phyloP scores from a whole-genome alignment of 1,140 invertebrate species.

The Atta cephalotes region DNA sequence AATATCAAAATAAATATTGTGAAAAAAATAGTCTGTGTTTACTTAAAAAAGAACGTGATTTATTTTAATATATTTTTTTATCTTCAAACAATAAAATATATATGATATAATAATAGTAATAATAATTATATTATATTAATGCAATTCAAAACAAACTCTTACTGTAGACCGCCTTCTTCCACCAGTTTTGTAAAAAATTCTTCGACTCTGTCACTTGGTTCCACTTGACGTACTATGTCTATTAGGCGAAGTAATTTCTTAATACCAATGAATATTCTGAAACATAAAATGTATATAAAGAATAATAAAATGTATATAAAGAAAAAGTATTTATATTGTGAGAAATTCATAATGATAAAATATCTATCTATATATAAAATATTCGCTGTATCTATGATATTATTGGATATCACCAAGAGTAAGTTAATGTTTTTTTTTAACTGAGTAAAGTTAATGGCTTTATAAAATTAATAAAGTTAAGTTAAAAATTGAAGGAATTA shows the following conservation, averaged over 20 bases:
- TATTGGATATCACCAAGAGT: not conserved
- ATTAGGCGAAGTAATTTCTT: slow-evolving; percentile 96
- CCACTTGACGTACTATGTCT: slow-evolving; percentile 96
- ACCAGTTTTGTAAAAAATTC: slow-evolving; percentile 97
- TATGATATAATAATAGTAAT: too few relatives aligned
- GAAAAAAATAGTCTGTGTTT: too few relatives aligned
- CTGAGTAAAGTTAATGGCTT: too few relatives aligned
- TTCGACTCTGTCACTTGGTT: slow-evolving; percentile 92
- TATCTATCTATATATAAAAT: not conserved
- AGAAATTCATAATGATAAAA: not conserved
- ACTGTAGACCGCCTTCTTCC: slow-evolving; percentile 94
- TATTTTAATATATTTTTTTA: too few relatives aligned
- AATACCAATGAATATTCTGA: slow-evolving; percentile 97
- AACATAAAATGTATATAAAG: slow-evolving; percentile 76
- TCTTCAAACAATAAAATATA: too few relatives aligned
- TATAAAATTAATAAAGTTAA: too few relatives aligned
- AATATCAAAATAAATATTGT: too few relatives aligned
- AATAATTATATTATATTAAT: too few relatives aligned
- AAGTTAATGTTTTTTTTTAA: too few relatives aligned
- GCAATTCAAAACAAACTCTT: slow-evolving; percentile 59
- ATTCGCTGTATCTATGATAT: not conserved
- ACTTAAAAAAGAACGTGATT: too few relatives aligned
- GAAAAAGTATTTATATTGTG: not conserved
- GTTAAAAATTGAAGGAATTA: too few relatives aligned
- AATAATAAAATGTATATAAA: slow-evolving; percentile 4